phyloP scores from a whole-genome alignment of 2,888 invertebrate genomes.

The Hipparchia semele region DNA sequence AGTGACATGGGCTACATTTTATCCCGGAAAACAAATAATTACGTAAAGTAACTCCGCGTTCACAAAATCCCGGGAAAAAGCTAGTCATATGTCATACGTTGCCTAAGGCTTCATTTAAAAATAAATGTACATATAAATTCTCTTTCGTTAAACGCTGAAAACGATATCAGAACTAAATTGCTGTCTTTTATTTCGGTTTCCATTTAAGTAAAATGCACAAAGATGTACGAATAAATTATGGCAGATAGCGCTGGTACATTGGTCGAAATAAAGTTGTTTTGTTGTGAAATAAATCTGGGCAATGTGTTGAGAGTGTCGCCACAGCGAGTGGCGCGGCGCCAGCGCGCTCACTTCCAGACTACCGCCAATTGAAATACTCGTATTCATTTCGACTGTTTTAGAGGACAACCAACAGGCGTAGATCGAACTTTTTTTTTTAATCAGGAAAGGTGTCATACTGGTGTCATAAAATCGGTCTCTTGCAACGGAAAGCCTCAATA shows the following conservation, averaged over 20 bases:
- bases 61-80: too few species aligned
- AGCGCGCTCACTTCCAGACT: constrained; percentile 30
- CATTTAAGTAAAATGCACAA: constrained; percentile 29
- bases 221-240: constrained; percentile 37
- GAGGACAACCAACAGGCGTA: constrained; percentile 10
- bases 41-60: too few species aligned
- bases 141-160: too few species aligned
- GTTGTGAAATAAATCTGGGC: constrained; percentile 44
- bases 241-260: constrained; percentile 37
- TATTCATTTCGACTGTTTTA: constrained; percentile 23
- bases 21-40: too few species aligned
- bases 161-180: not conserved
- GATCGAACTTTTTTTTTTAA: too few species aligned
- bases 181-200: constrained; percentile 3
- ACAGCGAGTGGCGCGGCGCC: constrained; percentile 43
- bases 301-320: constrained; percentile 45
- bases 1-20: too few species aligned
- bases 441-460: too few species aligned
- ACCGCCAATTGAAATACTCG: constrained; percentile 28
- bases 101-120: too few species aligned
- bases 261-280: constrained; percentile 42
- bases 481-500: too few species aligned
- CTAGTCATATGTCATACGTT: too few species aligned
- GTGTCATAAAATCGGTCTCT: too few species aligned
- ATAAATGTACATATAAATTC: too few species aligned